These are phyloP conservation scores for Megalurothrips usitatus DNA, from an alignment of 2,888 invertebrate genomes.

Conservation along the genomic window DNA sequence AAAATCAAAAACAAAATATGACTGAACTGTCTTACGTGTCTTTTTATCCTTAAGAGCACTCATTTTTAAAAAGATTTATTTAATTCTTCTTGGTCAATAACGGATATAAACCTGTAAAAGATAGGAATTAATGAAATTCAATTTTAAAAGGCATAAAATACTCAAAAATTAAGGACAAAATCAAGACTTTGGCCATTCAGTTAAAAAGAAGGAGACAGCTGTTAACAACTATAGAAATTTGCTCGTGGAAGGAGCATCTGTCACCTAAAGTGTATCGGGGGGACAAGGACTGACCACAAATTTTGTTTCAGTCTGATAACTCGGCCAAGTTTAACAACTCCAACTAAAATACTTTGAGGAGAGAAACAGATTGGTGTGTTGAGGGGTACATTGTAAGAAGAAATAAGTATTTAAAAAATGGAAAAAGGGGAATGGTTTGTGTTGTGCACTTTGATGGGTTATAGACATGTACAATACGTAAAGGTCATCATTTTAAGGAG, in stretches of 20 bases:
- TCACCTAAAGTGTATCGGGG: not conserved
- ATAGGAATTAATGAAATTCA: not conserved
- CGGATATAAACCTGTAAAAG: not conserved
- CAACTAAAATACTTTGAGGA: not conserved
- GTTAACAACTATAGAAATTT: too few relatives aligned
- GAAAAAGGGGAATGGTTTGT: not conserved
- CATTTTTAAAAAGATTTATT: not conserved
- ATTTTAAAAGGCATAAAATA: not conserved
- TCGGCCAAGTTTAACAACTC: not conserved
- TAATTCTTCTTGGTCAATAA: too few relatives aligned
- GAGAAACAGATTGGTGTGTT: not conserved
- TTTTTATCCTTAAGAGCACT: conserved; percentile 8
- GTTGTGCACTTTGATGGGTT: not conserved
- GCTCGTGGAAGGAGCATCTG: not conserved
- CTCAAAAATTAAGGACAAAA: not conserved
- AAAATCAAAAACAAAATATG: not conserved
- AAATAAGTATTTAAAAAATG: not conserved
- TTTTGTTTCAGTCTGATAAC: not conserved
- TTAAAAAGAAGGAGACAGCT: too few relatives aligned
- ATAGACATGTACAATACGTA: not conserved
- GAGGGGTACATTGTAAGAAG: too few relatives aligned
- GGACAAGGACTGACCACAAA: not conserved
- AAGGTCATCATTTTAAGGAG: not conserved
- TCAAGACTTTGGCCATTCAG: not conserved
- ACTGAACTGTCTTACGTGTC: not conserved